Evolutionary conservation across 2,113 vertebrate species (phyloP), one percentile per base, ranked within the genome.

Genomic region (Anoplopoma fimbria): DNA sequence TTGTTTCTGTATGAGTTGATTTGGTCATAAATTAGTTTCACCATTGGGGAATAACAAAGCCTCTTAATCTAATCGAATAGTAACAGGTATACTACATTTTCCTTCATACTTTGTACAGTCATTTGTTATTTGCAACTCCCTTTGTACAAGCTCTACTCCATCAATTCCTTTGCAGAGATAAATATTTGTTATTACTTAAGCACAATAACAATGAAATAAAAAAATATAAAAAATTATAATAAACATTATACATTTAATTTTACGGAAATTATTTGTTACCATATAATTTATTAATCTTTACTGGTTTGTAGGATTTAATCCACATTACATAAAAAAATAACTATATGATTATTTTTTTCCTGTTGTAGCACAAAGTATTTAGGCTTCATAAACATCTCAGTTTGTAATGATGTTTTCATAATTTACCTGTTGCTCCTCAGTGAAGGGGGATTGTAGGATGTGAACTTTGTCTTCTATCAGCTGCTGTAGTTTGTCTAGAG

Each of bases 381-480:
- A 9, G 8, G 49, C 21, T 49, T 49, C 2, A 49, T 49, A 49
- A 38, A 38, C 8, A 23, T 8, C 23, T 51, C 4, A n/a, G 10
- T 53, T 51, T 4, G 55, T 29, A 27, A 27, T 27, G 25, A 33
- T 10, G n/a, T 2, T 38, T 17, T 10, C 9, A 31, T 15, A 4
- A 36, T 73, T 80, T 88, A 93, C 93, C 92, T 86, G 87, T 45
- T 69, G 74, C 47, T 85, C 55, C 45, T 91, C 78, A 23, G 36
- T 14, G 81, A 82, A 13, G 47, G 47, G 45, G 2, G 79, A 69
- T n/a, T 63, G 72, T 2, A 92, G 79, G 81, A 89, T 13, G 53
- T 79, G 58, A 72, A 91, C 67, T 62, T 85, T 88, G 69, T 87
- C 86, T 73, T 91, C 82, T 72, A 90, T 86, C 47, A 89, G 89